Percentiles rank a stretch among this genome's conserved stretches.
These are phyloP conservation scores for Empis stercorea DNA, from an alignment of 2,888 invertebrate species.

Conservation along the genomic window DNA sequence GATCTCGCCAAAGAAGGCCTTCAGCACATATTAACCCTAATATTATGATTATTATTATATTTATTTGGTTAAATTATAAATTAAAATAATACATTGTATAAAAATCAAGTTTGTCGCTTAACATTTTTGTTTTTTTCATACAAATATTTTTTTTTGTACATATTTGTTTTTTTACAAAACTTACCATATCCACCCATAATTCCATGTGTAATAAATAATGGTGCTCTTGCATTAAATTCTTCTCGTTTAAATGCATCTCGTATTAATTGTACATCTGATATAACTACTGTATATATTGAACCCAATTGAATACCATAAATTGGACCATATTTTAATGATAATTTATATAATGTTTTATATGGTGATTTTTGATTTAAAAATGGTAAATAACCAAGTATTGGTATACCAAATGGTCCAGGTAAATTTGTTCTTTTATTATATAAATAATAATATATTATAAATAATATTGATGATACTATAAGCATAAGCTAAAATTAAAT, in stretches of 20 bases:
- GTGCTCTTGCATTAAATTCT: conserved; percentile 57
- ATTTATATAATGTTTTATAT: conserved; percentile 51
- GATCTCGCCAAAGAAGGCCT: conserved; percentile 70
- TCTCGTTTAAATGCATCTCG: conserved; percentile 61
- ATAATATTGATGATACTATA: background rate
- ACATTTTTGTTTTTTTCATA: conserved; percentile 13
- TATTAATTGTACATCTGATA: conserved; percentile 61
- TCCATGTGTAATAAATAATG: conserved; percentile 71
- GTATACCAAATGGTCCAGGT: conserved; percentile 66
- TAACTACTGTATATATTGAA: conserved; percentile 57
- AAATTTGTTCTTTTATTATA: conserved; percentile 35
- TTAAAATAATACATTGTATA: conserved; percentile 1
- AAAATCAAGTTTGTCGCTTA: conserved; percentile 14
- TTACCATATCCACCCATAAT: conserved; percentile 80
- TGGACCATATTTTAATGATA: conserved; percentile 56
- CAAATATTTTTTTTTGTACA: background rate
- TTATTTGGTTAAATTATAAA: no score
- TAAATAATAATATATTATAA: background rate
- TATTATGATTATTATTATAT: background rate
- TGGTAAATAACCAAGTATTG: conserved; percentile 66
- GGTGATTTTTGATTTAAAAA: conserved; percentile 57
- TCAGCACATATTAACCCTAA: conserved; percentile 73
- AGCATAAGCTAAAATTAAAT: background rate
- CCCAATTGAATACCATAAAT: conserved; percentile 66
- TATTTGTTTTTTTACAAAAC: conserved; percentile 18